These are phyloP conservation scores for Tenthredo notha DNA, from an alignment of 2,888 invertebrate genomes.

Conservation along the genomic window DNA sequence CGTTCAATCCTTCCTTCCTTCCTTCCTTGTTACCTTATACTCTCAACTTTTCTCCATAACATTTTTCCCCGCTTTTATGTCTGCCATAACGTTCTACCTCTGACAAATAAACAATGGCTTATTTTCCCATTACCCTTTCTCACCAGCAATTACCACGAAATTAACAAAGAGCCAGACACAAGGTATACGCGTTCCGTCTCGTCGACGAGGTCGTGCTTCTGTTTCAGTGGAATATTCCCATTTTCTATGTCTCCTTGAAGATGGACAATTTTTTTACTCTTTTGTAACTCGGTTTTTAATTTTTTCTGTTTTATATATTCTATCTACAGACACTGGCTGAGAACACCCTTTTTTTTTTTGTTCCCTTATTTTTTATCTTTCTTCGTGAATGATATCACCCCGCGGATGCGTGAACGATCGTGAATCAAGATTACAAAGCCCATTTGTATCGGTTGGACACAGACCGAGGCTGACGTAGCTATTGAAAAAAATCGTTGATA, in stretches of 20 bases:
- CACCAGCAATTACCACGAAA: slow-evolving; percentile 45
- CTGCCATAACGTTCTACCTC: not conserved
- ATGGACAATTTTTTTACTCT: not conserved
- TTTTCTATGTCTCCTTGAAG: slow-evolving; percentile 38
- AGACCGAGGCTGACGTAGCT: slow-evolving; percentile 1
- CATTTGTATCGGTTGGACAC: slow-evolving; percentile 15
- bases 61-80: not conserved
- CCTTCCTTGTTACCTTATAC: not conserved
- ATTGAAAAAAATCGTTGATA: slow-evolving; percentile 37
- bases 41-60: not conserved
- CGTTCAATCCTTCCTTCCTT: not conserved
- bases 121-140: slow-evolving; percentile 50
- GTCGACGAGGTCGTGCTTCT: slow-evolving; percentile 8
- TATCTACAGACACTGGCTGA: not conserved
- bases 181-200: slow-evolving; percentile 36
- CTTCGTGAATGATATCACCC: not conserved
- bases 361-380: not conserved
- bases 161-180: slow-evolving; percentile 44
- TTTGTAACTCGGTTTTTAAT: not conserved
- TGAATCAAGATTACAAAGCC: not conserved
- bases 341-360: not conserved
- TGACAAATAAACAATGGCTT: slow-evolving; percentile 43
- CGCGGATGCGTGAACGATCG: not conserved
- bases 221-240: slow-evolving; percentile 39
- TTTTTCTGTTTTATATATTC: not conserved